Conservation (phyloP, 1,140 invertebrate genomes). For the Dendrolimus kikuchii region DNA sequence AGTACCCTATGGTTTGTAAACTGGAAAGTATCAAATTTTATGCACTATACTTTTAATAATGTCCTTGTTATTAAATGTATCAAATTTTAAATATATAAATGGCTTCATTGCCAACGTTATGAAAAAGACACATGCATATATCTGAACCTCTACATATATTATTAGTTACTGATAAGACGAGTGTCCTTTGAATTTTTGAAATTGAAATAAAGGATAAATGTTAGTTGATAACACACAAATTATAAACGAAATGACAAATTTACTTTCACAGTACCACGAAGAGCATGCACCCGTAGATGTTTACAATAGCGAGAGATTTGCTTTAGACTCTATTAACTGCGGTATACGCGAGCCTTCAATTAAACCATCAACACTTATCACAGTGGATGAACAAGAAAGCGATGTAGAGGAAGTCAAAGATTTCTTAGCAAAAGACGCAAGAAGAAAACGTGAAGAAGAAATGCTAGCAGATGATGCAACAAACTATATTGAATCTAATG, state of each 20-base stretch:
- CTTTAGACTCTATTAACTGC: constrained; percentile 46
- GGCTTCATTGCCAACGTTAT: too few relatives aligned
- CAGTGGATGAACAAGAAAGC: constrained; percentile 28
- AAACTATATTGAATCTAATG: constrained; percentile 48
- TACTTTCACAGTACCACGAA: constrained; percentile 51
- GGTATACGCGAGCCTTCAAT: constrained; percentile 25
- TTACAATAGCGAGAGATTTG: constrained; percentile 39
- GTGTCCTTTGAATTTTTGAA: too few relatives aligned
- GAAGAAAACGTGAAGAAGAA: constrained; percentile 41
- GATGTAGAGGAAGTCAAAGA: constrained; percentile 56
- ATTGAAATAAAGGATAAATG: too few relatives aligned
- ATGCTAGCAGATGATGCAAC: constrained; percentile 54
- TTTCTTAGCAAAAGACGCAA: constrained; percentile 43
- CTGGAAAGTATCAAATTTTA: too few relatives aligned
- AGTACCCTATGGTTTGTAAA: too few relatives aligned
- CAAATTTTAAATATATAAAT: too few relatives aligned
- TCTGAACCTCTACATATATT: too few relatives aligned
- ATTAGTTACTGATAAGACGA: too few relatives aligned
- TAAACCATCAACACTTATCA: constrained; percentile 31
- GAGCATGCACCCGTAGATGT: constrained; percentile 56
- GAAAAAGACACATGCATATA: too few relatives aligned
- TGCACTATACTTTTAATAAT: too few relatives aligned
- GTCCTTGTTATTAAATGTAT: too few relatives aligned
- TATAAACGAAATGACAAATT: background rate
- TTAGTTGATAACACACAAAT: too few relatives aligned